Conservation (phyloP, 2,797 vertebrate species). For the Anableps anableps region DNA sequence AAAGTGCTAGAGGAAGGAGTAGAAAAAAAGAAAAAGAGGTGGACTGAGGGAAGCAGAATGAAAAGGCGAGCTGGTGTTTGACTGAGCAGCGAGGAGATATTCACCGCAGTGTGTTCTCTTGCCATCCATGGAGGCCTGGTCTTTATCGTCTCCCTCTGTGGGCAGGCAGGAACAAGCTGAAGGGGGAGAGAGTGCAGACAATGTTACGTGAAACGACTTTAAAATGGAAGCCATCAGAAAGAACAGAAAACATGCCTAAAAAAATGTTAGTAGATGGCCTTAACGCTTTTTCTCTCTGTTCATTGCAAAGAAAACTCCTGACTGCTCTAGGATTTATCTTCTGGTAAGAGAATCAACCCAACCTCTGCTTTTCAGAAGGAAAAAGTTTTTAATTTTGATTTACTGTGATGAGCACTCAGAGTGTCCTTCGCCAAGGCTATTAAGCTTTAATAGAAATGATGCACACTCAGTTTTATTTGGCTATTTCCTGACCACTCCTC, state of each 20-base stretch:
- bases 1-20: neutral
- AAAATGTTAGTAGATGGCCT: neutral
- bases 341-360: neutral
- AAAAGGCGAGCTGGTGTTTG: conserved; percentile 37
- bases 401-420: neutral
- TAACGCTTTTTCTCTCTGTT: neutral
- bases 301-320: neutral
- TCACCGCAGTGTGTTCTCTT: conserved; percentile 36
- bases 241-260: neutral
- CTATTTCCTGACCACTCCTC: neutral
- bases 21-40: neutral
- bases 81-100: conserved; percentile 26
- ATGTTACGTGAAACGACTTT: conserved; percentile 11
- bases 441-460: conserved; percentile 1
- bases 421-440: neutral
- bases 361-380: neutral
- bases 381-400: neutral
- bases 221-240: conserved; percentile 1
- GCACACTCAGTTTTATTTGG: neutral
- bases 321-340: neutral
- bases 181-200: neutral
- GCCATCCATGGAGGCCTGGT: conserved; percentile 39
- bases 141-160: conserved; percentile 51
- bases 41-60: conserved; percentile 33
- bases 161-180: conserved; percentile 12